Conservation (phyloP, 2,113 vertebrate genomes). For the Actinemys pallida region DNA sequence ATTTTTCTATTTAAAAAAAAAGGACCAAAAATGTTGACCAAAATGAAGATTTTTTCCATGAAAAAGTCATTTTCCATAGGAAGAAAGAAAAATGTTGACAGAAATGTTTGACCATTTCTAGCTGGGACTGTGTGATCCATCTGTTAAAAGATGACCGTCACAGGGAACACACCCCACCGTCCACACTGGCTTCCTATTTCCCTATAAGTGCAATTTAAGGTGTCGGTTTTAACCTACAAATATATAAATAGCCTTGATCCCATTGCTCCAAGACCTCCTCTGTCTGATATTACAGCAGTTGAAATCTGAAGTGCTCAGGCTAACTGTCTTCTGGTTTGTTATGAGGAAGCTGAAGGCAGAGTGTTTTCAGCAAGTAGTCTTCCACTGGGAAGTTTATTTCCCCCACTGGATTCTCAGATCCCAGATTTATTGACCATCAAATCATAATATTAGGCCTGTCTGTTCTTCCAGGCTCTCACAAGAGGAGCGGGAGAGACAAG, state of each 20-base stretch:
- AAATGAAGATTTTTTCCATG: not conserved
- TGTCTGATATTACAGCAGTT: not conserved
- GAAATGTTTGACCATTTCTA: not conserved
- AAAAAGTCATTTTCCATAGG: not conserved
- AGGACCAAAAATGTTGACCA: not conserved
- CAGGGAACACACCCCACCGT: not conserved
- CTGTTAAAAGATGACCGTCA: not conserved
- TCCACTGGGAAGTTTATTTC: not conserved
- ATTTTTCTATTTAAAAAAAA: not conserved
- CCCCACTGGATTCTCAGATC: not conserved
- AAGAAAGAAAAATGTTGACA: not conserved
- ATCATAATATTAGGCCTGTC: not conserved
- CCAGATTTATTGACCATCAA: not conserved
- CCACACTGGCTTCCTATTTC: not conserved
- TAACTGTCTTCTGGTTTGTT: not conserved
- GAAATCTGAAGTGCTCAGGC: not conserved
- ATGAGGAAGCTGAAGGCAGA: not conserved
- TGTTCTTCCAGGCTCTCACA: not conserved
- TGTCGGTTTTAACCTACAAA: not conserved
- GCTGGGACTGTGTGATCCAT: not conserved
- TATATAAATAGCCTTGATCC: not conserved
- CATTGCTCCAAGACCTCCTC: not conserved
- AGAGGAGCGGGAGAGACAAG: not conserved
- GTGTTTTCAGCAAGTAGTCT: rapidly evolving
- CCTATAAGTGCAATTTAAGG: not conserved